phyloP scores from a whole-genome alignment of 2,797 vertebrate genomes.

The Limosa lapponica region DNA sequence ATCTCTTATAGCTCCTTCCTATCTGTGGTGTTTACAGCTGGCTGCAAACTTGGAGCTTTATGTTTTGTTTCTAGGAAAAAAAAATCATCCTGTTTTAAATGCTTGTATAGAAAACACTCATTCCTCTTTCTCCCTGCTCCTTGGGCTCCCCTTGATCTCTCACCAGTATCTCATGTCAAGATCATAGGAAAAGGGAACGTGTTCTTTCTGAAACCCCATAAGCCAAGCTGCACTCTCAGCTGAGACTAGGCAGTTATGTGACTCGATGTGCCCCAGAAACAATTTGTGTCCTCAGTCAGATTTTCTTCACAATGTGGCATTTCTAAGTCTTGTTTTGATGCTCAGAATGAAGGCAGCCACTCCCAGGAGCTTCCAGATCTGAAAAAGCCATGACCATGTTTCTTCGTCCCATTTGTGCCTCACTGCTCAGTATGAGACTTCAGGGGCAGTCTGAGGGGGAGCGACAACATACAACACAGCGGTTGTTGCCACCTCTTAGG shows the following conservation, averaged over 20 bases:
- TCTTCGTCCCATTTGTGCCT: not conserved
- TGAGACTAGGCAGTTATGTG: not conserved
- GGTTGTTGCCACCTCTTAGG: not conserved
- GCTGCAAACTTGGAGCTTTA: not conserved
- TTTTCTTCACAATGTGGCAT: not conserved
- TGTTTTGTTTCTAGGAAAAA: not conserved
- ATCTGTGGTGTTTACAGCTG: not conserved
- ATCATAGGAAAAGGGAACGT: not conserved
- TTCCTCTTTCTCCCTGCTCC: not conserved
- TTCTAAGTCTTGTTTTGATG: not conserved
- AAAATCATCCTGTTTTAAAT: fast-evolving
- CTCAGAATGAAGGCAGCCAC: not conserved
- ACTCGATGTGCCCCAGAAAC: not conserved
- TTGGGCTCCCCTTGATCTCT: not conserved
- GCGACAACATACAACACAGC: not conserved
- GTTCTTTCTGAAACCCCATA: not conserved
- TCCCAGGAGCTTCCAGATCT: not conserved
- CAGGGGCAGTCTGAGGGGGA: not conserved
- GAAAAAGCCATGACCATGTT: fast-evolving
- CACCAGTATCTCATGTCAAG: not conserved
- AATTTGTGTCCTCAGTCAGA: not conserved
- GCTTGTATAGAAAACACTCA: not conserved
- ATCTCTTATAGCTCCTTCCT: not conserved
- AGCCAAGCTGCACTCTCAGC: not conserved
- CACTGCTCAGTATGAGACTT: not conserved